Evolutionary conservation across 2,797 vertebrate genomes (phyloP), one percentile per base, ranked within the genome.

Genomic region (Peromyscus melanophrys): DNA sequence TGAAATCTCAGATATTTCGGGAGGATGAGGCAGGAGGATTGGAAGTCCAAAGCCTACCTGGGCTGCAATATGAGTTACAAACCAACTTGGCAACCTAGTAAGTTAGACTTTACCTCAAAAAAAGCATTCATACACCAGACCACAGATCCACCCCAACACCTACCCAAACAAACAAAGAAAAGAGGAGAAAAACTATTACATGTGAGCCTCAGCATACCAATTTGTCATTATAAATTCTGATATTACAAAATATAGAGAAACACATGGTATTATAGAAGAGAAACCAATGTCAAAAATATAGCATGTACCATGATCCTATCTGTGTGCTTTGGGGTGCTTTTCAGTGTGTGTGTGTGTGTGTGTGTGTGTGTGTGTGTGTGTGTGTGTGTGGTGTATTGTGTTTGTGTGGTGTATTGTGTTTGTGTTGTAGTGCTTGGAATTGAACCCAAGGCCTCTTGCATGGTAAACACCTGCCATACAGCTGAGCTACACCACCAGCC

Each of bases 131-230:
- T 61, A 43, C 34, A 27, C 67, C 43, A 49, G 75, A 63, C 4
- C 73, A 34, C 13, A 77, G 57, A 9, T 27, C 6, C 61, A 90
- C 49, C 49, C 77, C 5, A 69, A 29, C 46, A 43, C 89, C 76
- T 23, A 16, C 10, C n/a, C 11, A 90, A 37, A 40, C 31, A 86
- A 14, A n/a, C 13, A 63, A 29, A 67, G 23, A 90, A 27, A 77
- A 37, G n/a, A n/a, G 52, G 27, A n/a, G 10, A 16, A 73, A 37
- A 55, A 61, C 25, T 1, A 34, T 3, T 55, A 3, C 21, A 63
- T 31, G 23, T 1, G 23, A 14, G 13, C 31, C 31, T 81, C 49
- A 16, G 2, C 27, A n/a, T 6, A 13, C 1, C 23, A 0, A 3
- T 25, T 59, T 69, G 67, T 29, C 43, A 1, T 65, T 52, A 12